A percentile compares a stretch with the other conserved stretches of the same genome.
Conservation (phyloP, 2,113 vertebrate species). For the Pagrus major region DNA sequence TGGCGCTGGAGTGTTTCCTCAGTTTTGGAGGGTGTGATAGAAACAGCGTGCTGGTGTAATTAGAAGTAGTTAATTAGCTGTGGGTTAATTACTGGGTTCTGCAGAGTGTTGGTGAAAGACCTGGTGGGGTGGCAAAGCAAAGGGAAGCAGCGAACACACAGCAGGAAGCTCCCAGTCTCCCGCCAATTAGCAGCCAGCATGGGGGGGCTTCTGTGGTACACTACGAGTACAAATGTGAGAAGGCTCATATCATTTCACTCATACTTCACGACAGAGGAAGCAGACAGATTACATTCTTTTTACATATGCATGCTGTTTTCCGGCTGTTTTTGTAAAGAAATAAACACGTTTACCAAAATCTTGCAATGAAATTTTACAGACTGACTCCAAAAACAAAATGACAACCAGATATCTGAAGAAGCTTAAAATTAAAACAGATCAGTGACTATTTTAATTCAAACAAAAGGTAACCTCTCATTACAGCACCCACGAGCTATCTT, state of each 20-base stretch:
- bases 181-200: constrained; percentile 85
- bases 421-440: constrained; percentile 43
- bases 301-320: constrained; percentile 57
- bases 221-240: constrained; percentile 73
- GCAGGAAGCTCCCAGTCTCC: constrained; percentile 86
- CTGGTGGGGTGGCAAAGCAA: constrained; percentile 81
- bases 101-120: constrained; percentile 79
- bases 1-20: constrained; percentile 75
- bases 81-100: constrained; percentile 97
- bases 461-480: constrained; percentile 58
- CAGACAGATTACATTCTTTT: constrained; percentile 57
- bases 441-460: constrained; percentile 46
- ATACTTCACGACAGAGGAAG: constrained; percentile 42
- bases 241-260: constrained; percentile 67
- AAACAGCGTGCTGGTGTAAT: constrained; percentile 94
- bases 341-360: constrained; percentile 50
- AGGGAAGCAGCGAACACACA: constrained; percentile 81
- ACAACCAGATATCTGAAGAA: constrained; percentile 32
- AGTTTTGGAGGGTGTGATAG: constrained; percentile 91
- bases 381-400: constrained; percentile 30
- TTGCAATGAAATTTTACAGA: constrained; percentile 38
- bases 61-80: constrained; percentile 99
- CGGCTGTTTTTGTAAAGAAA: constrained; percentile 57
- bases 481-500: constrained; percentile 32
- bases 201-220: constrained; percentile 62